Conservation (phyloP, 2,888 invertebrate species). For the Dicyrtomina minuta region DNA sequence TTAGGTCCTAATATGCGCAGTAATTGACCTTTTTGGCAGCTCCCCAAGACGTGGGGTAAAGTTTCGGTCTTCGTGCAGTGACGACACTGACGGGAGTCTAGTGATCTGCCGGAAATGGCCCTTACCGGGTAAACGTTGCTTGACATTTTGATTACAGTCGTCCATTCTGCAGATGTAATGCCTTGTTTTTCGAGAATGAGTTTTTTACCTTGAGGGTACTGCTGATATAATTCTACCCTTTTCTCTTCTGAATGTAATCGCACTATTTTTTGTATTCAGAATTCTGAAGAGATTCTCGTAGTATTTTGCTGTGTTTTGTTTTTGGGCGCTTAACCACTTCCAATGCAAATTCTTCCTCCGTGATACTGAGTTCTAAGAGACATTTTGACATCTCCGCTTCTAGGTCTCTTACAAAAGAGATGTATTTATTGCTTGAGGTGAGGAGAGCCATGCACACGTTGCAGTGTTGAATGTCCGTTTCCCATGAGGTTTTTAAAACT, state of each 20-base stretch:
- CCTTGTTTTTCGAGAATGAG: constrained; percentile 17
- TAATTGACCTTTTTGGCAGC: constrained; percentile 21
- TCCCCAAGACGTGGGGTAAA: constrained; percentile 28
- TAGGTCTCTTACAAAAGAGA: neutral
- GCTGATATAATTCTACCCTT: constrained; percentile 9
- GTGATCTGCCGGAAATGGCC: constrained; percentile 18
- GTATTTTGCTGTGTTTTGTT: neutral
- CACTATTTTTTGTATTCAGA: constrained; percentile 20
- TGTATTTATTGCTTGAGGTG: constrained; percentile 7
- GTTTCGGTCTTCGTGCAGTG: constrained; percentile 28
- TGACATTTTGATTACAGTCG: constrained; percentile 27
- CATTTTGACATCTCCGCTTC: constrained; percentile 10
- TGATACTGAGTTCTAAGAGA: neutral
- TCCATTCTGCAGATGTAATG: constrained; percentile 28
- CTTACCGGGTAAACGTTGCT: constrained; percentile 24
- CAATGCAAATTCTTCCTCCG: neutral
- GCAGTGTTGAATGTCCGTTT: constrained; percentile 27
- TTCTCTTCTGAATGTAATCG: constrained; percentile 15
- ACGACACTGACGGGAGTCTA: neutral
- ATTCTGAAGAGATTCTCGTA: constrained; percentile 12
- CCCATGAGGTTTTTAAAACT: constrained; percentile 23
- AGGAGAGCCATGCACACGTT: constrained; percentile 15
- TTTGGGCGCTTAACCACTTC: neutral
- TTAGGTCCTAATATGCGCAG: constrained; percentile 22
- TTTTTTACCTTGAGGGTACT: constrained; percentile 7